phyloP scores from a whole-genome alignment of 2,113 vertebrate species.

The Phoenicopterus ruber region DNA sequence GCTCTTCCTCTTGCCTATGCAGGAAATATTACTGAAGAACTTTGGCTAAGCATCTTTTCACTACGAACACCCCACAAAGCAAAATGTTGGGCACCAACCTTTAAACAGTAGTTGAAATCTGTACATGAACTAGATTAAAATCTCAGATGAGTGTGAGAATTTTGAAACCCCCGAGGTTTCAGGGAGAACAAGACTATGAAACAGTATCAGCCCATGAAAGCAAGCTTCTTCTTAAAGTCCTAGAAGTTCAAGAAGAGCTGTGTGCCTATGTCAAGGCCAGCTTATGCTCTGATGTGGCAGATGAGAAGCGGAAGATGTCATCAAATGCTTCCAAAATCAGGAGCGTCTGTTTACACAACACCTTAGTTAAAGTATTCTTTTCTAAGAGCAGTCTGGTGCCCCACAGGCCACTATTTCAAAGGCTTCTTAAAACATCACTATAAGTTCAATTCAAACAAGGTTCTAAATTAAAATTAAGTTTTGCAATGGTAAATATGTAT shows the following conservation, averaged over 20 bases:
- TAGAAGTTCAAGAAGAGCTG: background rate
- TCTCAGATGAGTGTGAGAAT: background rate
- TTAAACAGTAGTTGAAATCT: background rate
- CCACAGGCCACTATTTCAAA: background rate
- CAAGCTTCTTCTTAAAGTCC: background rate
- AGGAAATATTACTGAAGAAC: background rate
- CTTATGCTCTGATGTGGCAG: background rate
- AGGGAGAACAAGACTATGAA: background rate
- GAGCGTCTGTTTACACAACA: constrained; percentile 6
- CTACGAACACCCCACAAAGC: background rate
- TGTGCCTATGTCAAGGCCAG: background rate
- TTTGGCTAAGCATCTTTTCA: background rate
- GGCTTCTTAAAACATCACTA: background rate
- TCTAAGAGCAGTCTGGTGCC: background rate
- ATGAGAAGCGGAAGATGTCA: constrained; percentile 11
- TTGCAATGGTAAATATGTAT: background rate
- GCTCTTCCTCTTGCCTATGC: background rate
- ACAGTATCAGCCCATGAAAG: background rate
- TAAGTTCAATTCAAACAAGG: background rate
- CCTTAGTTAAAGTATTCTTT: background rate
- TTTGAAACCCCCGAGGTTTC: background rate
- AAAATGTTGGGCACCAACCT: background rate
- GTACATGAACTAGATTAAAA: background rate
- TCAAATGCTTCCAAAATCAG: constrained; percentile 22
- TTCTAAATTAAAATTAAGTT: background rate